Conservation (phyloP, 2,113 vertebrate species). For the Phylloscopus trochilus region DNA sequence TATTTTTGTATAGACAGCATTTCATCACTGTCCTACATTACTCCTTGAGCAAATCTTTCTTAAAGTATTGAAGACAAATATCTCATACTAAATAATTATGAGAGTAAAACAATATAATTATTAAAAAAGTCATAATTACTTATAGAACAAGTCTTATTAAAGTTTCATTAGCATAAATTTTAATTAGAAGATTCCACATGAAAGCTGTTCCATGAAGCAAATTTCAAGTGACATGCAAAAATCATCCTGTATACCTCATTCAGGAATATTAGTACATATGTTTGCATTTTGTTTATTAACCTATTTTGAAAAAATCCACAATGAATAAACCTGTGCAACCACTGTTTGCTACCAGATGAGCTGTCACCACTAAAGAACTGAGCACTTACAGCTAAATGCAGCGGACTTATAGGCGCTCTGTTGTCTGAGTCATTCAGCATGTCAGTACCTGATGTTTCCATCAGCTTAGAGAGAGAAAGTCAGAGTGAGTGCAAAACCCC, state of each 20-base stretch:
- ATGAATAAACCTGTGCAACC: background rate
- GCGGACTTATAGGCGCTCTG: conserved; percentile 90
- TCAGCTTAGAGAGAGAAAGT: conserved; percentile 78
- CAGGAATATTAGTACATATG: background rate
- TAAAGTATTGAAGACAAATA: background rate
- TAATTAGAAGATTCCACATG: background rate
- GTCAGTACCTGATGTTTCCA: conserved; percentile 95
- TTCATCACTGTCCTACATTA: background rate
- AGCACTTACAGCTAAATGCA: conserved; percentile 94
- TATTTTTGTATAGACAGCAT: background rate
- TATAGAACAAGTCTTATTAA: background rate
- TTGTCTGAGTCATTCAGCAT: conserved; percentile 91
- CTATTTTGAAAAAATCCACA: background rate
- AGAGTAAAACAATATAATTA: background rate
- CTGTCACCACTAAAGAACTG: background rate
- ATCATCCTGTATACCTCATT: background rate
- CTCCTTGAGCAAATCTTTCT: background rate
- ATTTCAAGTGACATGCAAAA: background rate
- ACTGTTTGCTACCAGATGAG: background rate
- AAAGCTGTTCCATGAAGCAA: background rate
- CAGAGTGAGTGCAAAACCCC: background rate
- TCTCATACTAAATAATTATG: background rate
- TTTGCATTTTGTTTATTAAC: background rate
- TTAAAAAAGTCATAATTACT: background rate
- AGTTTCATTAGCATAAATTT: background rate